Base-by-base conservation (phyloP, 2,888 invertebrate species). In the Noctuana brunneofusca region DNA sequence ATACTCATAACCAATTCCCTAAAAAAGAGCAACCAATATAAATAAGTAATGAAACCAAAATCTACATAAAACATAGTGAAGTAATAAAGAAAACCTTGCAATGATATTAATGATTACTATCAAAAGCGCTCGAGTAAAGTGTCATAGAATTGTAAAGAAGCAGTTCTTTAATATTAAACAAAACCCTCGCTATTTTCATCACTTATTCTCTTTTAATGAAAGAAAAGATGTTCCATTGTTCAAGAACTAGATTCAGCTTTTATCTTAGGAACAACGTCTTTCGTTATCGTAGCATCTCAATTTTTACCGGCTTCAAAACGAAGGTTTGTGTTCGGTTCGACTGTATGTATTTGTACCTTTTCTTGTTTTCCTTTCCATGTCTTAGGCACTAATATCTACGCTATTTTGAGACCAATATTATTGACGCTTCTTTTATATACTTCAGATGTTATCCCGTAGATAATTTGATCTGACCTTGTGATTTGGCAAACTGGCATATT, bases 181-280 rank as follows among this genome's bases (percentile, higher is more conserved):
- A 63, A 63, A 63, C 56, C 55, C 38, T 14, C 38, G 56, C 56
- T 63, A 56, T 63, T 63, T 63, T 57, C 56, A 63, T 63, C 63
- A 63, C 56, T 63, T 56, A 63, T 63, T 63, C 59, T 59, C 43
- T 63, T 63, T 63, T 63, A 63, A 63, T 63, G 63, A 63, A 63
- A 63, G 63, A 50, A 57, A 63, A 63, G 41, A 63, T 63, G 43
- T 50, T 49, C 63, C 43, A 63, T 63, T 63, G 63, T 63, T 63
- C 52, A 32, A 52, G 56, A 56, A 57, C 56, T 63, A 57, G 38
- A 41, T 57, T 63, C 63, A 56, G 56, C 56, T 63, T 53, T 63
- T 43, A 50, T 62, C 55, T 14, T 30, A 48, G 49, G 38, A 55
- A 49, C 30, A 55, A 54, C 16, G 27, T 49, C 48, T 48, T 54